Base-by-base conservation (phyloP, 2,113 vertebrate species). In the Neolamprologus kungweensis region DNA sequence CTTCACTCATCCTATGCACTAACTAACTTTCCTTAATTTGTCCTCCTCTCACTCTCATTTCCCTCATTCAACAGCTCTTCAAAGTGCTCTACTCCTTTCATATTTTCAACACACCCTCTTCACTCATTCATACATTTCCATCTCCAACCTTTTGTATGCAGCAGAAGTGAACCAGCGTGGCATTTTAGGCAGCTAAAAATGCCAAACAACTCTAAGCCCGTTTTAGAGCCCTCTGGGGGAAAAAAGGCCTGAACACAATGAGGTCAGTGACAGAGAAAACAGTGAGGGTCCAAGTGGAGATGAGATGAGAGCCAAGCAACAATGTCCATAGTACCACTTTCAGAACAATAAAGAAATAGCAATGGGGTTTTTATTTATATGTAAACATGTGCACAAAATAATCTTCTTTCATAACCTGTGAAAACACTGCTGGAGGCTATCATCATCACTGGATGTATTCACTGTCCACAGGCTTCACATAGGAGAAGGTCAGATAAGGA, bases 201-300 rank as follows among this genome's bases (percentile, higher is more conserved):
- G 7, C 9, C 28, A 68, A 13, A 33, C 9, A 60, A 8, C 14
- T 57, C 50, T 37, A 87, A 11, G 73, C 55, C 82, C 63, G 54
- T 6, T 33, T 68, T 33, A 83, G 14, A 42, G 84, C 78, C 9
- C 9, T 88, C 33, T 47, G 9, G 16, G 1, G 51, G 21, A 1
- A 93, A 65, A 65, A 2, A 55, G 82, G 4, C 6, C 84, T 7
- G 68, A 28, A 28, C 85, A 89, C 26, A 92, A 81, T 86, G 87
- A 88, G n/a, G 60, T n/a, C 35, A 92, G 11, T 5, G 47, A 7
- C 7, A 95, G 53, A 95, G 10, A 55, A 94, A 85, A 87, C 88
- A 92, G 8, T 89, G 91, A 33, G 81, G 12, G 4, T 88, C 87
- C 40, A 92, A 11, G 58, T 55, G 50, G 75, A 93, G 5, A 40